phyloP scores from a whole-genome alignment of 2,888 invertebrate genomes.

The Dasypolia templi region DNA sequence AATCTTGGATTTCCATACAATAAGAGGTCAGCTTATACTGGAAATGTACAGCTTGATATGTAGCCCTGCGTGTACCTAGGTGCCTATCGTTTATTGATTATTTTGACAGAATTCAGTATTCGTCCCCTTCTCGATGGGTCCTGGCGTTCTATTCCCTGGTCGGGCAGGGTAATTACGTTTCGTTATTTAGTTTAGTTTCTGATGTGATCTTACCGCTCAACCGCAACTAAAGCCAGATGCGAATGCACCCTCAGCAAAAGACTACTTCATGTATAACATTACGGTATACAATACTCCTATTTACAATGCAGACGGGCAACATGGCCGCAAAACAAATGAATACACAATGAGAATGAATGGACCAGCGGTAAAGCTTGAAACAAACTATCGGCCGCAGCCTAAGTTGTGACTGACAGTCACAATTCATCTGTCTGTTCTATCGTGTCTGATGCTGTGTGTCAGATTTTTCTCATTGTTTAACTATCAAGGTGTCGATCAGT shows the following conservation, averaged over 20 bases:
- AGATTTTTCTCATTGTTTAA: too few species aligned
- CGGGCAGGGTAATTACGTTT: too few species aligned
- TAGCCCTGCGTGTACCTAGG: too few species aligned
- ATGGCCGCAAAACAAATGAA: conserved; percentile 53
- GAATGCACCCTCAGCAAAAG: conserved; percentile 45
- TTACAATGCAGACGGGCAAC: conserved; percentile 40
- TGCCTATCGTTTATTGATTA: too few species aligned
- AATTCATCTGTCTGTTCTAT: background rate
- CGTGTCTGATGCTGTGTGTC: background rate
- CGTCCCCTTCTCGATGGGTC: too few species aligned
- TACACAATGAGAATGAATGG: conserved; percentile 41
- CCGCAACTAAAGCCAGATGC: conserved; percentile 21
- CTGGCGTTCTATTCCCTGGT: too few species aligned
- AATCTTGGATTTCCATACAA: too few species aligned
- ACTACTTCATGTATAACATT: conserved; percentile 14
- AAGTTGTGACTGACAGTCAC: background rate
- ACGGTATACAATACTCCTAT: conserved; percentile 30
- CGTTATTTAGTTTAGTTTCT: too few species aligned
- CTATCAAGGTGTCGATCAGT: background rate
- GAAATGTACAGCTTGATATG: too few species aligned
- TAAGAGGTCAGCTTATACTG: too few species aligned
- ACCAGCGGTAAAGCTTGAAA: conserved; percentile 28
- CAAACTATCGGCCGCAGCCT: background rate
- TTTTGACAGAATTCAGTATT: too few species aligned
- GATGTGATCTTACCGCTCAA: background rate